phyloP scores from a whole-genome alignment of 2,888 invertebrate species.

The Ophioninae sp. region DNA sequence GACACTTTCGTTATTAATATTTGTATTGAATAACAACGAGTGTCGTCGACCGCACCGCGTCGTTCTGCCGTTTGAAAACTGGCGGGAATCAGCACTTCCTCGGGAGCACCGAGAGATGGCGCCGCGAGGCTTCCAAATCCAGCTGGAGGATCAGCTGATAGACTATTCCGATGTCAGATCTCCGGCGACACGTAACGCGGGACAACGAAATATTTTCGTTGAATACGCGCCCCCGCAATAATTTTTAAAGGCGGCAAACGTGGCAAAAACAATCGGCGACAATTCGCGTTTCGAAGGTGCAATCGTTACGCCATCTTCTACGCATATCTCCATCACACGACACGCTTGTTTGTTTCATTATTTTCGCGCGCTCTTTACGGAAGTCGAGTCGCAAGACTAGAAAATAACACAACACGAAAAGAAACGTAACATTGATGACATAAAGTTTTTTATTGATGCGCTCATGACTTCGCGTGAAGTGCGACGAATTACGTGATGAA shows the following conservation, averaged over 20 bases:
- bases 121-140: background rate
- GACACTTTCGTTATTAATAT: constrained; percentile 3
- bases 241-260: background rate
- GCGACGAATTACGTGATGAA: constrained; percentile 13
- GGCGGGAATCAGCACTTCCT: background rate
- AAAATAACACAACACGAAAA: background rate
- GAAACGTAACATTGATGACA: background rate
- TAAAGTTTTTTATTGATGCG: background rate
- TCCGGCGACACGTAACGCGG: background rate
- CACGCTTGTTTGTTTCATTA: background rate
- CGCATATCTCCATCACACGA: background rate
- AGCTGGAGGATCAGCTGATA: constrained; percentile 35
- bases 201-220: background rate
- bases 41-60: background rate
- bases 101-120: background rate
- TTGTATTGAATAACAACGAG: background rate
- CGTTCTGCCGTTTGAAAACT: background rate
- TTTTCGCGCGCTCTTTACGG: constrained; percentile 21
- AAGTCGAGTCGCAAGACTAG: background rate
- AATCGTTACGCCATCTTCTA: background rate
- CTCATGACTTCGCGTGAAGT: constrained; percentile 8
- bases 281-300: background rate
- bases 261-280: background rate
- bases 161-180: background rate
- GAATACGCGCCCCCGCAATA: background rate